Conservation (phyloP, 2,888 invertebrate genomes). For the Coecobrya sp. region DNA sequence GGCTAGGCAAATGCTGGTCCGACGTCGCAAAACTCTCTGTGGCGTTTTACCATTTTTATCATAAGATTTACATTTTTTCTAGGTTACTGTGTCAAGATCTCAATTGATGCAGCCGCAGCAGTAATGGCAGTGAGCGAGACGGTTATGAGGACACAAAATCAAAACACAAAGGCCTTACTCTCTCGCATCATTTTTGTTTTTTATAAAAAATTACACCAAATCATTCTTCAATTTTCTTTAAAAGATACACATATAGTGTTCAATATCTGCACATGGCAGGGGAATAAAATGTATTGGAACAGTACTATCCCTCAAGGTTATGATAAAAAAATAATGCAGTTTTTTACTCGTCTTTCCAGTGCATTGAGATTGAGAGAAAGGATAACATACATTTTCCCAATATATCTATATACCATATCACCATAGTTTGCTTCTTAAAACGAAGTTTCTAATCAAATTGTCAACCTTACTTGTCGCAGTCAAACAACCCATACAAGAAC, state of each 20-base stretch:
- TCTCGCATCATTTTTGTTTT: background rate
- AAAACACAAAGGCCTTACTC: background rate
- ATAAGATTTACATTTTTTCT: conserved; percentile 47
- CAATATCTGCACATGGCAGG: background rate
- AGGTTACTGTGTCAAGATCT: conserved; percentile 75
- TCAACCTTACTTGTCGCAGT: background rate
- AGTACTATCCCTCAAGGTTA: too few species aligned
- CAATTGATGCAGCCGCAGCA: conserved; percentile 31
- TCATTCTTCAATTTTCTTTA: background rate
- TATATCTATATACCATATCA: background rate
- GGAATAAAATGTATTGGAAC: too few species aligned
- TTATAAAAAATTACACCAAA: background rate
- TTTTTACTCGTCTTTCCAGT: too few species aligned
- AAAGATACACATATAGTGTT: background rate
- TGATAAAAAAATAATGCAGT: too few species aligned
- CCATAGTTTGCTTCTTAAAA: background rate
- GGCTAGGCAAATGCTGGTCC: background rate
- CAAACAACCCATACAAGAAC: background rate
- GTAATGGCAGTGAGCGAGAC: background rate
- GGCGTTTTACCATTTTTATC: background rate
- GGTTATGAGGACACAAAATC: background rate
- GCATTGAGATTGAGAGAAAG: background rate
- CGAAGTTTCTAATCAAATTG: conserved; percentile 6
- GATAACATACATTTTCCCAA: background rate
- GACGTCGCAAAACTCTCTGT: background rate